A percentile compares a stretch with the other conserved stretches of the same genome.
Conservation (phyloP, 2,113 vertebrate species). For the Onychorhynchus coronatus region DNA sequence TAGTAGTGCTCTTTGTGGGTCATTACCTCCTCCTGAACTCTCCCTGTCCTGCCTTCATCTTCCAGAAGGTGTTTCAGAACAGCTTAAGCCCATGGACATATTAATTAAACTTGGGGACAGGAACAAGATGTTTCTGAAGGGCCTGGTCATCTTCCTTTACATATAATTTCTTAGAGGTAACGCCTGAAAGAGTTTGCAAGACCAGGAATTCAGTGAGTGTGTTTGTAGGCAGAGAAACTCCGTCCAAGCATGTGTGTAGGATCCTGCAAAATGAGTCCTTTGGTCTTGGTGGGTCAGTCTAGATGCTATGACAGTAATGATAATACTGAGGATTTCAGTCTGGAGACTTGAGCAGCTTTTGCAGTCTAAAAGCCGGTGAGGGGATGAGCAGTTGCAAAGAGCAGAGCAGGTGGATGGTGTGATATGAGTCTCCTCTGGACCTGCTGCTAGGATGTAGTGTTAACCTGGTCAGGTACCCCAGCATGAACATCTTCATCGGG, state of each 20-base stretch:
- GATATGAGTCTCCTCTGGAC: background rate
- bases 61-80: background rate
- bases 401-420: background rate
- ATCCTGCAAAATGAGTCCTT: slow-evolving; percentile 32
- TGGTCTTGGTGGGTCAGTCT: background rate
- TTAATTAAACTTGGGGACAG: background rate
- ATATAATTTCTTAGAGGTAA: slow-evolving; percentile 23
- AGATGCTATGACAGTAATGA: background rate
- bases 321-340: background rate
- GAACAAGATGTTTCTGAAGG: background rate
- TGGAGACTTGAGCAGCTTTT: background rate
- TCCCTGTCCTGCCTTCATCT: background rate
- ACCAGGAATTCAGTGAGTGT: background rate
- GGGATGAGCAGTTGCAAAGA: background rate
- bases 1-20: background rate
- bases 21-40: background rate
- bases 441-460: background rate
- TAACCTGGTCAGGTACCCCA: background rate
- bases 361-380: background rate
- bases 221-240: background rate
- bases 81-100: background rate
- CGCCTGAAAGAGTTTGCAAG: background rate
- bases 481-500: background rate
- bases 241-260: background rate
- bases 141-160: background rate